Percentiles rank a stretch among this genome's conserved stretches.
Conservation (phyloP, 2,113 vertebrate species). For the Pygoscelis adeliae region DNA sequence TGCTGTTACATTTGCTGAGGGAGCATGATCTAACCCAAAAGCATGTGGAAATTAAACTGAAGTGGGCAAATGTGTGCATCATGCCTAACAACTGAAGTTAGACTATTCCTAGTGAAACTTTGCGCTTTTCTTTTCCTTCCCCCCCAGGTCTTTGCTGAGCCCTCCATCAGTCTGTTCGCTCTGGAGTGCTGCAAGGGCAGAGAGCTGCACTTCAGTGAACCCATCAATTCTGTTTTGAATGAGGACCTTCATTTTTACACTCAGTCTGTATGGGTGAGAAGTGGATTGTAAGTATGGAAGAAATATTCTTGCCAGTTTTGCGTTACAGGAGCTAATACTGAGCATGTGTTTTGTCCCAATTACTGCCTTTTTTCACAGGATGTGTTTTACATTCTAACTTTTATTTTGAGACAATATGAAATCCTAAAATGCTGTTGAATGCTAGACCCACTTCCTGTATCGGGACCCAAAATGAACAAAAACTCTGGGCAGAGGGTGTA, state of each 20-base stretch:
- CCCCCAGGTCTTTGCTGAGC: slow-evolving; percentile 82
- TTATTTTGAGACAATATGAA: not conserved
- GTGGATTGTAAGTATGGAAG: slow-evolving; percentile 81
- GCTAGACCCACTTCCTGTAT: not conserved
- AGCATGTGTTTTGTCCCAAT: not conserved
- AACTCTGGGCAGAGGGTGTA: not conserved
- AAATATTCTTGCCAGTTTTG: not conserved
- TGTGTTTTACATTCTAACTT: not conserved
- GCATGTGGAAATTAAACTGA: not conserved
- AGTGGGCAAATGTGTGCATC: not conserved
- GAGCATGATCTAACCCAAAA: not conserved
- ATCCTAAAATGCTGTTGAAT: not conserved
- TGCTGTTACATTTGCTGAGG: not conserved
- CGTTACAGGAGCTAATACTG: not conserved
- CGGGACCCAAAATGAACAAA: not conserved
- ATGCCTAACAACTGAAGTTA: not conserved
- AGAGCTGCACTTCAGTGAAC: slow-evolving; percentile 75
- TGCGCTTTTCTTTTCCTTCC: not conserved
- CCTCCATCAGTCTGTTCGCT: slow-evolving; percentile 82
- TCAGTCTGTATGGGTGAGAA: slow-evolving; percentile 83
- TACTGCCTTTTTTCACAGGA: not conserved
- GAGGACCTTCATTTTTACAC: slow-evolving; percentile 79
- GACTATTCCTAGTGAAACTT: not conserved
- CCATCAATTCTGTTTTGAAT: slow-evolving; percentile 72
- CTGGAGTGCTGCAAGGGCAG: slow-evolving; percentile 84